Evolutionary conservation across 2,113 vertebrate species (phyloP).

Genomic region (Polyodon spathula): DNA sequence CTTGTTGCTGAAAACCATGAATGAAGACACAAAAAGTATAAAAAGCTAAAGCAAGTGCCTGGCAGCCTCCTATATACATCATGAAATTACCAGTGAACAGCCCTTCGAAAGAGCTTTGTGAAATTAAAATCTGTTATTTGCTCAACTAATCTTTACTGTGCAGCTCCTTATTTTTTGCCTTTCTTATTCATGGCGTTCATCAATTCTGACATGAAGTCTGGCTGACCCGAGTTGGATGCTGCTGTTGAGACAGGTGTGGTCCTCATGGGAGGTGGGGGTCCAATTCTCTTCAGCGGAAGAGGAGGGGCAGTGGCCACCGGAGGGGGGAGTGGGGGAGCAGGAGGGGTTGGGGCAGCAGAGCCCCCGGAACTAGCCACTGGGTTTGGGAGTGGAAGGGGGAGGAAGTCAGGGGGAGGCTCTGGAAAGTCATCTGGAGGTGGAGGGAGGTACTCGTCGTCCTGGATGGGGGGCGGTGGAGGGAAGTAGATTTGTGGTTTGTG

Average conservation of each 20-base stretch:
- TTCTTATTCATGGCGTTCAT: conserved; percentile 83
- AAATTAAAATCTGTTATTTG: too few relatives aligned
- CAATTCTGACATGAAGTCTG: conserved; percentile 88
- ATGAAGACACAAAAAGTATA: too few relatives aligned
- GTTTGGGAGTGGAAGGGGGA: conserved; percentile 61
- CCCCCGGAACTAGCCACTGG: conserved; percentile 21
- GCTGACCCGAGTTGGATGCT: conserved; percentile 29
- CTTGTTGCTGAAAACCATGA: too few relatives aligned
- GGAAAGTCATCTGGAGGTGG: conserved; percentile 34
- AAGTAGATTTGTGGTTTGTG: neutral
- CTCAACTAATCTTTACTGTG: too few relatives aligned
- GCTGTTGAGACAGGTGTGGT: conserved; percentile 30
- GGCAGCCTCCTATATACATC: too few relatives aligned
- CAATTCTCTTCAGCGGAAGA: conserved; percentile 45
- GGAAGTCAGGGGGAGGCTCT: conserved; percentile 58
- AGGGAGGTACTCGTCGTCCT: conserved; percentile 33
- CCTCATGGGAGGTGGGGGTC: conserved; percentile 68
- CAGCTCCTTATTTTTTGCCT: conserved; percentile 28
- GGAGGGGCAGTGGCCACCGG: neutral
- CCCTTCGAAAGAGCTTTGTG: too few relatives aligned
- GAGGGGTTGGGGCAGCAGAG: conserved; percentile 47
- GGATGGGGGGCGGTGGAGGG: conserved; percentile 3
- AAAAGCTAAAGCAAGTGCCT: too few relatives aligned
- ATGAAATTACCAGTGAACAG: too few relatives aligned
- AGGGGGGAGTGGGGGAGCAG: conserved; percentile 22